phyloP scores from a whole-genome alignment of 2,888 invertebrate species.

The Eristalis arbustorum region DNA sequence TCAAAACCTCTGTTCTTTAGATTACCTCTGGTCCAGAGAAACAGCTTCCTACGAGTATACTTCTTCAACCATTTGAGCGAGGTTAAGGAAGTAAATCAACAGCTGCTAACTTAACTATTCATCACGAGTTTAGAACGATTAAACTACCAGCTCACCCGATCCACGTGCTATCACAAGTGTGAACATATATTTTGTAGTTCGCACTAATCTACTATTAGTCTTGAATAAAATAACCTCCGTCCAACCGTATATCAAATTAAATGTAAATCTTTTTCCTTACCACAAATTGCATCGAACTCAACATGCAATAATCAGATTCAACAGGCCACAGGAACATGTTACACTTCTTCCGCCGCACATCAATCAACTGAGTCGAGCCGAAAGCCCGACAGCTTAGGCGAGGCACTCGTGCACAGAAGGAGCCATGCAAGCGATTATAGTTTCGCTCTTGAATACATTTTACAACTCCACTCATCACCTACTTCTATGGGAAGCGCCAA shows the following conservation, averaged over 20 bases:
- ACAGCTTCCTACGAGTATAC: too few relatives aligned
- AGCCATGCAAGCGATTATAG: constrained; percentile 68
- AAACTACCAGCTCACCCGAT: too few relatives aligned
- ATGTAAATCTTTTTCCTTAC: constrained; percentile 42
- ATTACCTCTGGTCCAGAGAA: too few relatives aligned
- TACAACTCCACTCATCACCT: constrained; percentile 54
- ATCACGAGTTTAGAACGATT: too few relatives aligned
- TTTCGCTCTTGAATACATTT: constrained; percentile 62
- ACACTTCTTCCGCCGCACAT: neutral
- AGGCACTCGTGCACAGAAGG: constrained; percentile 47
- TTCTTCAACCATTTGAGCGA: too few relatives aligned
- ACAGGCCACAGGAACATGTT: constrained; percentile 29
- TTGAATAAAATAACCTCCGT: too few relatives aligned
- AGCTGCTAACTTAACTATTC: too few relatives aligned
- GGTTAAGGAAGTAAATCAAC: too few relatives aligned
- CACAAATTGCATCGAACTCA: constrained; percentile 54
- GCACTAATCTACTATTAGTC: too few relatives aligned
- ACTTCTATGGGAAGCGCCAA: neutral
- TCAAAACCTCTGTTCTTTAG: too few relatives aligned
- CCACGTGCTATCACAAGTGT: too few relatives aligned
- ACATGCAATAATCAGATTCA: constrained; percentile 62
- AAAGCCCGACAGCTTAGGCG: constrained; percentile 26
- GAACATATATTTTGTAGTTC: too few relatives aligned
- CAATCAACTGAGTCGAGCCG: constrained; percentile 15
- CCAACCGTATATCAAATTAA: constrained; percentile 8